Evolutionary conservation across 2,888 invertebrate genomes (phyloP).

Genomic region (Pristionchus exspectatus): DNA sequence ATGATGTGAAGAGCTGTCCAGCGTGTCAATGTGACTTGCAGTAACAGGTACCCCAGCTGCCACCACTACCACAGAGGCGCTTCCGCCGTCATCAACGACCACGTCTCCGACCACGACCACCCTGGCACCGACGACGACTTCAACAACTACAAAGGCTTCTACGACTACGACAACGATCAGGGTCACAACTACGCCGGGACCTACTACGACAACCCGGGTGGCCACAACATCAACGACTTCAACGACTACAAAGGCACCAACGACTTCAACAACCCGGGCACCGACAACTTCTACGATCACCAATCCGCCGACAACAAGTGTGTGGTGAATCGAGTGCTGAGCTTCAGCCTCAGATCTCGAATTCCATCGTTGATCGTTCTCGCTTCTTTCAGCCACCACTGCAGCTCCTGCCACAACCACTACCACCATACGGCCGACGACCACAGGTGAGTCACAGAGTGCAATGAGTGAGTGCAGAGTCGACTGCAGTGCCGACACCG

Average conservation of each 20-base stretch:
- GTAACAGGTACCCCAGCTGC: background rate
- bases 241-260: background rate
- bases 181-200: background rate
- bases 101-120: background rate
- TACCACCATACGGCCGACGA: background rate
- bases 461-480: background rate
- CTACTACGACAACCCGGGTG: background rate
- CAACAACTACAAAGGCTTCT: background rate
- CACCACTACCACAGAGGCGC: background rate
- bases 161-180: background rate
- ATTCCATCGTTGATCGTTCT: background rate
- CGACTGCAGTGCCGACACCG: background rate
- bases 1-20: background rate
- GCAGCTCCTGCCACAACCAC: background rate
- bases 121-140: background rate
- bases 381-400: background rate
- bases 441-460: background rate
- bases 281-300: background rate
- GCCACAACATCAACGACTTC: background rate
- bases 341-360: background rate
- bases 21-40: constrained; percentile 8
- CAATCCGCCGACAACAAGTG: background rate
- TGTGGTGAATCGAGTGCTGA: background rate
- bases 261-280: background rate
- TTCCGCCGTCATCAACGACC: background rate